Evolutionary conservation across 2,888 invertebrate species (phyloP), one percentile per base, ranked within the genome.

Genomic region (Nemapogon koenigi): DNA sequence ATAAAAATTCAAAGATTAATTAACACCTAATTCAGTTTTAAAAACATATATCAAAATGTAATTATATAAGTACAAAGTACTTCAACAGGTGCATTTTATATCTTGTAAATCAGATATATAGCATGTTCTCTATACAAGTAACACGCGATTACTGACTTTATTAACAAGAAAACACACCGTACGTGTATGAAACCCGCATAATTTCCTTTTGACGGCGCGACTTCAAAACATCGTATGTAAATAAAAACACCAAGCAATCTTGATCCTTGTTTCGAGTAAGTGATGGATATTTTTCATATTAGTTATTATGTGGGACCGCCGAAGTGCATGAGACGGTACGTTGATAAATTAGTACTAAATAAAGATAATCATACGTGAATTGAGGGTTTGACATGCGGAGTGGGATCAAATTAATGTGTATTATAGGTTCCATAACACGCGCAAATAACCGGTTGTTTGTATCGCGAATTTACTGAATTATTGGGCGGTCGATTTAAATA

Each of bases 401-500:
- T 62, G 58, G 56, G 49, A 27, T 51, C 44, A 68, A 66, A 78
- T 75, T 71, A 68, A 76, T 76, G 75, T 68, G 59, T 73, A 73
- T 76, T 76, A 75, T 68, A 72, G 73, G 63, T 57, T 52, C 45
- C 52, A 51, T 47, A 54, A 62, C 63, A 14, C 33, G 33, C 22
- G 38, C 37, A 31, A 36, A 38, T 32, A 62, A 57, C 66, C 64
- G 65, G 60, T 68, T 62, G 66, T 64, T 66, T 61, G 60, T 65
- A 55, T 53, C 47, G 64, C 57, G 62, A 75, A 72, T 75, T 75
- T 70, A 65, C 67, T 57, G 70, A 71, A 73, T 76, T 73, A 73
- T 68, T 65, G 63, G 57, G 48, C 50, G 59, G 59, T 49, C 62
- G 57, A 65, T 67, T 66, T 66, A 65, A 65, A 68, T 70, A 75